A percentile compares a stretch with the other conserved stretches of the same genome.
Evolutionary conservation across 2,888 invertebrate species (phyloP).

Genomic region (Tinea trinotella): DNA sequence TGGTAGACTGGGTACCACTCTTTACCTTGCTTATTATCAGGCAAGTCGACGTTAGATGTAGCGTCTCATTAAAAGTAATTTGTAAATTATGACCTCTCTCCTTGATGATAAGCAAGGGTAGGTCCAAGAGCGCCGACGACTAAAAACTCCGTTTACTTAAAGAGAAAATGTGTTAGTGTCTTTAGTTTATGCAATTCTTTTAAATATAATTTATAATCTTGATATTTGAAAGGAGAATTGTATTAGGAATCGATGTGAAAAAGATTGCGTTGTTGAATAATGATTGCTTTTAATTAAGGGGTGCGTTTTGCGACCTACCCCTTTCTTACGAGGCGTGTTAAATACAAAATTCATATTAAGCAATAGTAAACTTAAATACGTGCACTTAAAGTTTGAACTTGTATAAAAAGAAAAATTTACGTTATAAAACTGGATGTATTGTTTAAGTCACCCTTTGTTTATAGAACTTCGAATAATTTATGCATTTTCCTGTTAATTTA

Average conservation of each 20-base stretch:
- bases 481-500: slow-evolving; percentile 5
- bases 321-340: neutral
- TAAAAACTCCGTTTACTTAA: too few species aligned
- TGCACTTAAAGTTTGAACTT: neutral
- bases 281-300: slow-evolving; percentile 11
- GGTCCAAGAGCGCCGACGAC: too few species aligned
- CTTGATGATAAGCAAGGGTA: too few species aligned
- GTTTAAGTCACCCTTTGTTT: neutral
- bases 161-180: too few species aligned
- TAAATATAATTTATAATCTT: neutral
- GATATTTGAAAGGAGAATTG: neutral
- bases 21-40: too few species aligned
- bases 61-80: too few species aligned
- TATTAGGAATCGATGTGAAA: neutral
- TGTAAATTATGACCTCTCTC: too few species aligned
- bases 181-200: too few species aligned
- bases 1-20: too few species aligned
- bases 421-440: slow-evolving; percentile 3
- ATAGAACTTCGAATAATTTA: slow-evolving; percentile 11
- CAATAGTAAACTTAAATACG: neutral
- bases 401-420: neutral
- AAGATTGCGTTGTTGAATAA: neutral
- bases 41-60: too few species aligned
- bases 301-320: slow-evolving; percentile 12
- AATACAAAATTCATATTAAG: neutral